Evolutionary conservation across 2,797 vertebrate genomes (phyloP), one percentile per base, ranked within the genome.

Genomic region (Numenius phaeopus): DNA sequence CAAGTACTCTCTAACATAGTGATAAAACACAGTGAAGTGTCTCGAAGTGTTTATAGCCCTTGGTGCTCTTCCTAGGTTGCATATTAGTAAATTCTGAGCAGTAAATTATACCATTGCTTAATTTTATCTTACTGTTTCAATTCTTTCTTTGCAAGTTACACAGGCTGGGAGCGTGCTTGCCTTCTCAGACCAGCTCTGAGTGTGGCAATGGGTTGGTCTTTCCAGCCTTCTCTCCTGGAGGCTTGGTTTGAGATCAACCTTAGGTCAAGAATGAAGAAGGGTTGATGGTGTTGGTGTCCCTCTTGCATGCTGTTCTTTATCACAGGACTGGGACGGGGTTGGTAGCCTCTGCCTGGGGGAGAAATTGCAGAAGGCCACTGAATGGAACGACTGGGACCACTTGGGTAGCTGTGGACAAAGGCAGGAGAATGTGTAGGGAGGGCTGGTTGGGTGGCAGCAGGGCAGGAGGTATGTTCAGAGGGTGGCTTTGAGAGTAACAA

Each of bases 41-140:
- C 89, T 94, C 89, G 94, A 97, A 95, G 91, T 97, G 94, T 98
- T 98, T 97, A 97, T 96, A 72, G 96, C 82, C 92, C 52, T 94
- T 71, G 80, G 72, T 97, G 84, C 65, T 81, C 87, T 93, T 96
- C 85, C 93, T 94, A 80, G 83, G 84, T 85, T 96, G 86, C 72
- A 59, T 97, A 94, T 98, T 97, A 98, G 95, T 97, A 96, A 97
- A 96, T 96, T 91, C 77, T 87, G 82, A 82, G 77, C 84, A 69
- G 88, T 95, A 95, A 96, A 96, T 97, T 96, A 95, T 67, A 49
- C 65, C 26, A 8, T 57, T 89, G 82, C 95, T 96, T 97, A 93
- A 92, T 97, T 97, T 95, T 95, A 69, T 96, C 92, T 81, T 92
- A 50, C 67, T 78, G 20, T 71, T 90, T 96, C 94, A 97, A 92